Percentiles rank a stretch among this genome's conserved stretches.
phyloP scores from a whole-genome alignment of 2,797 vertebrate genomes.

The Pangasius sanitwongsei region DNA sequence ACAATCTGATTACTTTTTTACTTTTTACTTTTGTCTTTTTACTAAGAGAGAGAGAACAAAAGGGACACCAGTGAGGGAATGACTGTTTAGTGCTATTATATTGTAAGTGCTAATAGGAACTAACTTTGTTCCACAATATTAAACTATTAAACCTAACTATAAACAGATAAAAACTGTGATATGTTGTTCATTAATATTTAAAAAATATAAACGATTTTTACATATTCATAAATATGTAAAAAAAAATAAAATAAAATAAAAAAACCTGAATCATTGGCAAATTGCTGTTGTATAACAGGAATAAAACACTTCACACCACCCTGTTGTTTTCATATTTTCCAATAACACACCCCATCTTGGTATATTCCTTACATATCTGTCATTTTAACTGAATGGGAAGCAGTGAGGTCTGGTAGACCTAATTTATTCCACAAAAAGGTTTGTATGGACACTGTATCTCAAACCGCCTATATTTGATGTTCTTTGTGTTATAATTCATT shows the following conservation, averaged over 20 bases:
- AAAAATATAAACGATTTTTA: too few species aligned
- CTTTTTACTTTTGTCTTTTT: neutral
- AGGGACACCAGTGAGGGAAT: neutral
- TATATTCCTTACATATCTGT: neutral
- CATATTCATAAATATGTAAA: too few species aligned
- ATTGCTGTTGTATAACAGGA: neutral
- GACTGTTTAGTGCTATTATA: neutral
- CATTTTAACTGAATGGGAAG: neutral
- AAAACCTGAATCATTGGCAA: neutral
- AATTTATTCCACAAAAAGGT: neutral
- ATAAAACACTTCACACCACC: neutral
- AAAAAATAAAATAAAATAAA: too few species aligned
- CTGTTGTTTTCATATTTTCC: neutral
- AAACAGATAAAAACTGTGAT: neutral
- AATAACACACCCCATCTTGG: neutral
- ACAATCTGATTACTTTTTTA: neutral
- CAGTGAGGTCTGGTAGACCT: neutral
- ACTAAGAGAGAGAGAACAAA: neutral
- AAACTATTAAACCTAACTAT: too few species aligned
- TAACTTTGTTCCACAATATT: neutral
- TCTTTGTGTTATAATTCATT: neutral
- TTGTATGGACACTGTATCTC: neutral
- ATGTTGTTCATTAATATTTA: neutral
- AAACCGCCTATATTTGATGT: neutral
- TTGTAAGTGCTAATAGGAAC: neutral